phyloP scores from a whole-genome alignment of 2,888 invertebrate genomes.

The Mesoligia furuncula region DNA sequence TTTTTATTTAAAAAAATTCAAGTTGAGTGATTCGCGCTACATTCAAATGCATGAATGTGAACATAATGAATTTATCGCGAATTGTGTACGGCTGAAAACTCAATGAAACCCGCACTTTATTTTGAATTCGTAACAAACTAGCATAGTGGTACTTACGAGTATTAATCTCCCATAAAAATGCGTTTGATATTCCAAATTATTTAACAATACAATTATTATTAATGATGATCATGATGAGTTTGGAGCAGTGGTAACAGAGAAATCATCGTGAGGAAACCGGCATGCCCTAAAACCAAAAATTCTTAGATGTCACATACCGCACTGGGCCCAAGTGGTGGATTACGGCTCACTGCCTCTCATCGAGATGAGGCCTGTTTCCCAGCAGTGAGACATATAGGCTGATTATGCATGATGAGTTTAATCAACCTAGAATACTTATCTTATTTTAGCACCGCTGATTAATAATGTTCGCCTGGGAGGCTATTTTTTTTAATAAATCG shows the following conservation, averaged over 20 bases:
- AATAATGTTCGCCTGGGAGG: no score
- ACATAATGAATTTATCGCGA: slow-evolving; percentile 17
- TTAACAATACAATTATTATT: background rate
- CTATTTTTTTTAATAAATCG: no score
- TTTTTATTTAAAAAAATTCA: background rate
- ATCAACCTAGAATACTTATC: no score
- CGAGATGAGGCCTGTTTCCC: background rate
- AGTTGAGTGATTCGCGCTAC: slow-evolving; percentile 9
- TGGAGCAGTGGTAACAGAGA: background rate
- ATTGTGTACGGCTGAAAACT: background rate
- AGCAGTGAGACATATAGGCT: no score
- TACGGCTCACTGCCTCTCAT: background rate
- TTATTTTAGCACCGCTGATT: no score
- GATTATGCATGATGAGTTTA: no score
- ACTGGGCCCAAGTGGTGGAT: background rate
- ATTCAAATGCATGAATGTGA: slow-evolving; percentile 11
- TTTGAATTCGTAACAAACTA: background rate
- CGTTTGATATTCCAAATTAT: background rate
- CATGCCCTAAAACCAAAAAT: no score
- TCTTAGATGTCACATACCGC: background rate
- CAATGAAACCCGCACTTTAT: slow-evolving; percentile 12
- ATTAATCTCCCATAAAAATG: background rate
- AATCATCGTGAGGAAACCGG: background rate
- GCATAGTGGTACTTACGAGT: background rate
- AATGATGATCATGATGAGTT: background rate